phyloP scores from a whole-genome alignment of 2,888 invertebrate species.

The Linnaemya tessellans region DNA sequence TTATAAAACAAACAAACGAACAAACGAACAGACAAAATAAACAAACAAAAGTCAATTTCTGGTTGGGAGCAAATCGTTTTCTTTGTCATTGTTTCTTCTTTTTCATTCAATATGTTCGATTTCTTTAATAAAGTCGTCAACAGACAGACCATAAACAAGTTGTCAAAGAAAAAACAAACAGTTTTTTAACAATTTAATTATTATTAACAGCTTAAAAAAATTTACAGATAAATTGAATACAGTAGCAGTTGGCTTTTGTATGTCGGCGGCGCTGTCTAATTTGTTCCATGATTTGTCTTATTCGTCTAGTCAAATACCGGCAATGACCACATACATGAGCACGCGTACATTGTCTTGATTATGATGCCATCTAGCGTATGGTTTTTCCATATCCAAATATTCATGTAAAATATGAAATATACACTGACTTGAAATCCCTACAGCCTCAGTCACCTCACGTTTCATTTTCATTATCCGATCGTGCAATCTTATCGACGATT shows the following conservation, averaged over 20 bases:
- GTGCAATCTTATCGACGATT: no score
- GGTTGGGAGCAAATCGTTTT: conserved; percentile 13
- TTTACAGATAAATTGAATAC: not conserved
- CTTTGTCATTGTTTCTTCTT: conserved; percentile 4
- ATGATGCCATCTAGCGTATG: no score
- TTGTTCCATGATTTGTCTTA: not conserved
- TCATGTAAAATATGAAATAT: no score
- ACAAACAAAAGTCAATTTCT: conserved; percentile 5
- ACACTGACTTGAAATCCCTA: no score
- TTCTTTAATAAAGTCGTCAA: conserved; percentile 62
- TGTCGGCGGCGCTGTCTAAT: no score
- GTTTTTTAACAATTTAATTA: conserved; percentile 55
- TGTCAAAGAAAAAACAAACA: no score
- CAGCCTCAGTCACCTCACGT: no score
- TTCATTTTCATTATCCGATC: no score
- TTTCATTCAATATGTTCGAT: conserved; percentile 1
- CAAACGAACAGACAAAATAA: not conserved
- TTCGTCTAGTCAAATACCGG: not conserved
- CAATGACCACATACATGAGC: no score
- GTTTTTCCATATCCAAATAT: no score
- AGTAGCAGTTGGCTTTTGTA: conserved; percentile 22
- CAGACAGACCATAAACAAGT: conserved; percentile 20
- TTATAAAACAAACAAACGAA: not conserved
- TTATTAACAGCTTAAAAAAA: conserved; percentile 5
- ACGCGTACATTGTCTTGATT: no score